Evolutionary conservation across 2,113 vertebrate genomes (phyloP).

Genomic region (Struthio camelus): DNA sequence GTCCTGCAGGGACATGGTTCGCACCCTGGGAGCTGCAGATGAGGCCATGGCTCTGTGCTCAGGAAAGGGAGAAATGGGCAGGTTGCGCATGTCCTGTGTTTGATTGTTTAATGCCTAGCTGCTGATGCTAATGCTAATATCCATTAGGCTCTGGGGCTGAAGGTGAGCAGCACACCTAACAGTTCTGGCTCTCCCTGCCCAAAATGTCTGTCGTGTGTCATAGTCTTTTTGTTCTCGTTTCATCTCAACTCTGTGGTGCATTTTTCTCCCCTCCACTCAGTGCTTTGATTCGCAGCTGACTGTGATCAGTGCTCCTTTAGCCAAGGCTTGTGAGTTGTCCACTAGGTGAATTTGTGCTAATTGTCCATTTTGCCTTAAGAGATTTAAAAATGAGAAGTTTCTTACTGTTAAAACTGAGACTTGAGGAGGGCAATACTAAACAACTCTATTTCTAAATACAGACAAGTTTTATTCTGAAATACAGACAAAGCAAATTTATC

Average conservation of each 20-base stretch:
- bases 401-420: background rate
- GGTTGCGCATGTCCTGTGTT: background rate
- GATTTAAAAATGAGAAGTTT: background rate
- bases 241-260: background rate
- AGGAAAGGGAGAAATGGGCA: background rate
- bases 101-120: background rate
- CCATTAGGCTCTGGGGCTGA: background rate
- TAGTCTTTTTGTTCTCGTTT: background rate
- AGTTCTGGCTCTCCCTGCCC: background rate
- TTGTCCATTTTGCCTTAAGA: background rate
- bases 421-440: background rate
- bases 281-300: background rate
- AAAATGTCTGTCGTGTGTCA: background rate
- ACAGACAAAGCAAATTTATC: background rate
- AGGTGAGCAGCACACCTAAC: accelerated
- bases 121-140: background rate
- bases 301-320: background rate
- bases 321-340: background rate
- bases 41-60: accelerated
- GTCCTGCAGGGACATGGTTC: background rate
- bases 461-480: background rate
- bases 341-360: background rate
- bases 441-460: background rate
- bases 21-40: too few relatives aligned
- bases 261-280: background rate